Evolutionary conservation across 2,113 vertebrate species (phyloP), one percentile per base, ranked within the genome.

Genomic region (Daubentonia madagascariensis): DNA sequence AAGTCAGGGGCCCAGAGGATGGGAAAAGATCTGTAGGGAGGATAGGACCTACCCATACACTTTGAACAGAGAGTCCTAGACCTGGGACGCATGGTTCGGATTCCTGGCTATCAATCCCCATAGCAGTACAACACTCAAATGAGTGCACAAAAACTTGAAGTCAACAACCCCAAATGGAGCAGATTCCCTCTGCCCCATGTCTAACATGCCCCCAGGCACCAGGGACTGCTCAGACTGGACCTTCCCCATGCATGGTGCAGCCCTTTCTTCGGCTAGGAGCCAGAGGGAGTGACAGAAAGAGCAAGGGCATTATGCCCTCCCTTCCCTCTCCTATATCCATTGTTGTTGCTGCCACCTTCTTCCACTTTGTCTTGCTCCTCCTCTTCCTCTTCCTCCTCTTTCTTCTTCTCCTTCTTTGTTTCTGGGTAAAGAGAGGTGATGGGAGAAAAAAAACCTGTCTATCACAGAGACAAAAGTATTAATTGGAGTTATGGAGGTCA

Each of bases 311-410:
- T 48, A 68, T 3, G 3, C 28, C 20, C 25, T 43, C 45, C 4
- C 1, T 52, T 35, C 16, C 22, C 18, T 67, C 20, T 17, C 16
- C 83, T 96, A 97, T 84, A 97, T 87, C 92, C 94, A 87, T 91
- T 89, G 87, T 96, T 96, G 78, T 95, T 90, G 86, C 97, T 86
- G 2, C 28, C 67, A 28, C 63, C 22, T 40, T 32, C 48, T 16
- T 22, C 5, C 52, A 32, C 10, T n/a, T 50, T 12, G 25, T 59
- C 50, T 43, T 67, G 30, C 20, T 8, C 0, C 6, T 23, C 52
- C 43, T 86, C 0, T 20, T 37, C 28, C n/a, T 25, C 32, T 25
- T 32, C 37, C 5, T 35, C 8, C 54, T 45, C 18, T 20, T 57
- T 14, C 16, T 68, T 40, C 52, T 68, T 23, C 30, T 8, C 0